Evolutionary conservation across 1,140 invertebrate species (phyloP).

Genomic region (Drosophila fuyamai): DNA sequence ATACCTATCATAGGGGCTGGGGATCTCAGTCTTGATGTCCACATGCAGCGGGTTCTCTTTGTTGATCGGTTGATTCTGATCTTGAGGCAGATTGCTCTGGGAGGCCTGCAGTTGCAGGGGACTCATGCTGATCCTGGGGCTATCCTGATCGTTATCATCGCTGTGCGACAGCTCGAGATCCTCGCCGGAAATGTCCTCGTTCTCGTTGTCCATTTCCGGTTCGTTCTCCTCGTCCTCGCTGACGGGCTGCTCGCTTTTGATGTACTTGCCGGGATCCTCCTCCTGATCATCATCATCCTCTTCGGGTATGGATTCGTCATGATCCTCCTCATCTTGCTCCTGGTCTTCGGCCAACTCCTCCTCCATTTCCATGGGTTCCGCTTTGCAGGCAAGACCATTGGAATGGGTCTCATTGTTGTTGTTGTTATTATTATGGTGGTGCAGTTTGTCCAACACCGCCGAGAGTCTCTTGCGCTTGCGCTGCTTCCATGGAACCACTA

Average conservation of each 20-base stretch:
- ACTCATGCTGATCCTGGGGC: slow-evolving; percentile 80
- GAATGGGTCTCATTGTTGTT: slow-evolving; percentile 48
- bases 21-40: slow-evolving; percentile 85
- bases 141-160: slow-evolving; percentile 69
- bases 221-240: slow-evolving; percentile 65
- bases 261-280: slow-evolving; percentile 60
- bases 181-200: slow-evolving; percentile 71
- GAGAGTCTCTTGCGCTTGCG: slow-evolving; percentile 91
- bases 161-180: slow-evolving; percentile 75
- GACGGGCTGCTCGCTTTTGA: slow-evolving; percentile 66
- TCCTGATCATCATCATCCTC: slow-evolving; percentile 25
- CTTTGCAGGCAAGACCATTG: slow-evolving; percentile 61
- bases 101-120: slow-evolving; percentile 62
- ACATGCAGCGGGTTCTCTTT: slow-evolving; percentile 86
- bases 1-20: slow-evolving; percentile 86
- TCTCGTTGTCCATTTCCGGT: slow-evolving; percentile 37
- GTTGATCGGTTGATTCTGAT: slow-evolving; percentile 52
- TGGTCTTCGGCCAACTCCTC: slow-evolving; percentile 33
- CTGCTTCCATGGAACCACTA: slow-evolving; percentile 85
- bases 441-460: slow-evolving; percentile 90
- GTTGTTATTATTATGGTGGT: slow-evolving; percentile 82
- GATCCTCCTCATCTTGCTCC: slow-evolving; percentile 47
- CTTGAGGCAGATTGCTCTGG: slow-evolving; percentile 22
- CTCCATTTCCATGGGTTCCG: slow-evolving; percentile 84
- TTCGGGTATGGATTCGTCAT: slow-evolving; percentile 43